Conservation (phyloP, 1,140 invertebrate genomes). For the Drosophila athabasca region DNA sequence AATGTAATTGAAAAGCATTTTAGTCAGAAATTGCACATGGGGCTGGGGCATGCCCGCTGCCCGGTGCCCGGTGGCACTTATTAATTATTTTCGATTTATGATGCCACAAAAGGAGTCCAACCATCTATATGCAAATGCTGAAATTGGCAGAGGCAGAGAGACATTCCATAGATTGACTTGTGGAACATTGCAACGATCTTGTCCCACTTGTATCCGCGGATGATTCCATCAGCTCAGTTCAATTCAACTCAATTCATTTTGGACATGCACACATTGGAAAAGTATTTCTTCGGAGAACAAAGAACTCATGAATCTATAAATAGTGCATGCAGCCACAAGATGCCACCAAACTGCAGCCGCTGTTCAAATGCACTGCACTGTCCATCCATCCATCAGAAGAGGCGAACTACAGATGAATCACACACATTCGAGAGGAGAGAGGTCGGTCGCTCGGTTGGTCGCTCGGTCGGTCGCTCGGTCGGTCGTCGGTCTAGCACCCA, state of each 20-base stretch:
- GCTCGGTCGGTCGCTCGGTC: no score
- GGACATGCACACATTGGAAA: no score
- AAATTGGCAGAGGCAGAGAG: conserved; percentile 10
- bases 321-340: conserved; percentile 4
- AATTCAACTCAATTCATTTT: no score
- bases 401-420: no score
- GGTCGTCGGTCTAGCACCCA: conserved; percentile 5
- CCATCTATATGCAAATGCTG: conserved; percentile 68
- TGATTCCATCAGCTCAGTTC: neutral
- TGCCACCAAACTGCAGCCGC: conserved; percentile 17
- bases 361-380: neutral
- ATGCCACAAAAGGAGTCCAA: conserved; percentile 32
- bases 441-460: no score
- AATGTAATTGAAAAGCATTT: conserved; percentile 71
- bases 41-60: conserved; percentile 5
- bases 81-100: conserved; percentile 76
- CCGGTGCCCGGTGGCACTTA: conserved; percentile 42
- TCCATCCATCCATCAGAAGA: no score
- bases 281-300: no score
- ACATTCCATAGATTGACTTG: neutral
- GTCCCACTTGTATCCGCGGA: no score
- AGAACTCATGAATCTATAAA: conserved; percentile 64
- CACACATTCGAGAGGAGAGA: no score
- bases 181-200: neutral
- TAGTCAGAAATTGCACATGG: conserved; percentile 33